Percentiles rank a stretch among this genome's conserved stretches.
Conservation (phyloP, 2,797 vertebrate species). For the Lutra lutra region DNA sequence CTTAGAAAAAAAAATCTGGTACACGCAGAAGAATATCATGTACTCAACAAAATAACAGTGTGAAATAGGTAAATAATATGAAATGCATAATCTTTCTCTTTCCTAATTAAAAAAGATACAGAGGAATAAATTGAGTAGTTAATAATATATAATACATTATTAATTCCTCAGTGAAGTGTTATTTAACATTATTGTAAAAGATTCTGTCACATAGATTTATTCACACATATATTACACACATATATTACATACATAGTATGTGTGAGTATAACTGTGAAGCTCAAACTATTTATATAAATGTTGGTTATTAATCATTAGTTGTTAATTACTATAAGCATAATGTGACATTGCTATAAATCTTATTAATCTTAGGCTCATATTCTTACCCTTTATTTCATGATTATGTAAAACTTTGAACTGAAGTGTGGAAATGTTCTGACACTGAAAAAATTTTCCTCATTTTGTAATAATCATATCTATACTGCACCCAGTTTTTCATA, state of each 20-base stretch:
- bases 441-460: background rate
- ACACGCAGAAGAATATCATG: background rate
- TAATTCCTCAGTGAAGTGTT: background rate
- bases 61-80: background rate
- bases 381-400: background rate
- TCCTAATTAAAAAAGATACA: background rate
- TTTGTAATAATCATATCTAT: background rate
- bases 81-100: background rate
- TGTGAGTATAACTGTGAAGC: background rate
- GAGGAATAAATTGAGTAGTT: background rate
- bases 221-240: background rate
- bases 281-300: background rate
- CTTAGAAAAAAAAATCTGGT: background rate
- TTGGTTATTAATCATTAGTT: background rate
- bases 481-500: background rate
- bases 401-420: background rate
- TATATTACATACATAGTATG: background rate
- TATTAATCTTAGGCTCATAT: background rate
- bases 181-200: background rate
- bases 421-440: background rate
- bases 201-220: background rate
- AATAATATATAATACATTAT: background rate
- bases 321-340: background rate
- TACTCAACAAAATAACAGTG: background rate
- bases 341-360: background rate